phyloP scores from a whole-genome alignment of 2,888 invertebrate species.

The Bibio marci region DNA sequence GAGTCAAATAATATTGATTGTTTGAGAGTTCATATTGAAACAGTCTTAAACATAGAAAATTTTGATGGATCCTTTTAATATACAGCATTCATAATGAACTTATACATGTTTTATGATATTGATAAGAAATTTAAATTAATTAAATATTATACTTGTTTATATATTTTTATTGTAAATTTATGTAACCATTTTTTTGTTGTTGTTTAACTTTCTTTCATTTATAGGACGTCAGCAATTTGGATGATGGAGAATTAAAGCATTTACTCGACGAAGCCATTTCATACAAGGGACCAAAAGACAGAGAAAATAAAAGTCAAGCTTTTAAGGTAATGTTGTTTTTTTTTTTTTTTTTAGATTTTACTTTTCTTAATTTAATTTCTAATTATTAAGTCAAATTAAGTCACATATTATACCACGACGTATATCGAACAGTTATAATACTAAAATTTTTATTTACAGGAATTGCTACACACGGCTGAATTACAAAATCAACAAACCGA shows the following conservation, averaged over 20 bases:
- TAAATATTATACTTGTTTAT: no score
- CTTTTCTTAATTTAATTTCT: not conserved
- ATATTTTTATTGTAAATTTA: no score
- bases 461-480: conserved; percentile 59
- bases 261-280: conserved; percentile 69
- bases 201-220: conserved; percentile 3
- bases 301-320: conserved; percentile 66
- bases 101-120: no score
- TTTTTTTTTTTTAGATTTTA: not conserved
- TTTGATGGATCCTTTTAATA: no score
- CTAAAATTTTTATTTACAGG: conserved; percentile 35
- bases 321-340: conserved; percentile 45
- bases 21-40: no score
- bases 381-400: not conserved
- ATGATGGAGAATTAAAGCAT: conserved; percentile 59
- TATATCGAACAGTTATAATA: no score
- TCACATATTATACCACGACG: not conserved
- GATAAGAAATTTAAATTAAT: no score
- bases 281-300: conserved; percentile 70
- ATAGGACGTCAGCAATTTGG: conserved; percentile 38
- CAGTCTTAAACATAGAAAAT: no score
- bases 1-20: no score
- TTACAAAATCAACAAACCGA: conserved; percentile 41
- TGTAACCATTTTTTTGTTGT: no score
- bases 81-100: no score